These are phyloP conservation scores for Parauchenoglanis ngamensis DNA, from an alignment of 2,797 vertebrate genomes.

Conservation along the genomic window DNA sequence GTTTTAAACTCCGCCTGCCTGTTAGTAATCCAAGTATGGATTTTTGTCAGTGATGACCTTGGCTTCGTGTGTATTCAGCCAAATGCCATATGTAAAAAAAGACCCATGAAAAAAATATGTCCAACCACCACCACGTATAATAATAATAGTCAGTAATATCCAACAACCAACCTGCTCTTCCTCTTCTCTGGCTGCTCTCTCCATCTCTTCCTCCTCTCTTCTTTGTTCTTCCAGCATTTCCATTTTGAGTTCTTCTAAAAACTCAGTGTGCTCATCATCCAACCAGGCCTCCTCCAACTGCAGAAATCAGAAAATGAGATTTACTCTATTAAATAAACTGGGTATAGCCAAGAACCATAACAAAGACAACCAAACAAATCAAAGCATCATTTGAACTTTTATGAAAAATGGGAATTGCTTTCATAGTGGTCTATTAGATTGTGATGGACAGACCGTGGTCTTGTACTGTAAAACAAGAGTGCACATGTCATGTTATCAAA, in stretches of 20 bases:
- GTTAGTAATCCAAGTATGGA: background rate
- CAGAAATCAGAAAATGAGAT: conserved; percentile 10
- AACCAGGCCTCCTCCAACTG: conserved; percentile 96
- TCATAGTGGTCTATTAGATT: background rate
- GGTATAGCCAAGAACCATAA: background rate
- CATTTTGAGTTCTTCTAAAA: conserved; percentile 96
- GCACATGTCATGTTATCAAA: conserved; percentile 3
- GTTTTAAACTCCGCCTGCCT: background rate
- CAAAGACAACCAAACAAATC: background rate
- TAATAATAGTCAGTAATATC: conserved; percentile 51
- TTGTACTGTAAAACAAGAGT: conserved; percentile 1
- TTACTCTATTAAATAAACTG: background rate
- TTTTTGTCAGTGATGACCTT: background rate
- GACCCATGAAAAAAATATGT: background rate
- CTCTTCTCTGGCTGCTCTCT: conserved; percentile 74
- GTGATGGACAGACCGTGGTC: background rate
- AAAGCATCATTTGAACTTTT: background rate
- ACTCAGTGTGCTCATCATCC: conserved; percentile 96
- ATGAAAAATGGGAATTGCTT: background rate
- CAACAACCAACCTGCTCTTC: conserved; percentile 81
- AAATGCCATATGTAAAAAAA: conserved; percentile 3
- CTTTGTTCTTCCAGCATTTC: conserved; percentile 93
- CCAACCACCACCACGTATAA: background rate
- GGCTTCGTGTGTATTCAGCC: background rate
- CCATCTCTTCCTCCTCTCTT: conserved; percentile 82